phyloP scores from a whole-genome alignment of 2,888 invertebrate genomes.

The Aspidapion aeneum region DNA sequence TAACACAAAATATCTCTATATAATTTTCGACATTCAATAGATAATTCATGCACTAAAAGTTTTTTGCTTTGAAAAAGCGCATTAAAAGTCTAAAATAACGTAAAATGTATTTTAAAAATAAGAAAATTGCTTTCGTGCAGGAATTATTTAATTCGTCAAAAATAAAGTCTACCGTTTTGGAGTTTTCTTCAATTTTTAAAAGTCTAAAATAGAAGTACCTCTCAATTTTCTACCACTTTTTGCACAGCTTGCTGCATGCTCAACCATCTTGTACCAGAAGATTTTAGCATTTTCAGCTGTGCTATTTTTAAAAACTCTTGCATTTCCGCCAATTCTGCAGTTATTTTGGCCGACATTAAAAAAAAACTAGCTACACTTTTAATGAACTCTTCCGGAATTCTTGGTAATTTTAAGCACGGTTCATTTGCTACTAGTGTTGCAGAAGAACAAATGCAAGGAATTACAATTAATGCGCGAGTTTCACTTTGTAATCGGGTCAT shows the following conservation, averaged over 20 bases:
- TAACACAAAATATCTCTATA: background rate
- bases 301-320: background rate
- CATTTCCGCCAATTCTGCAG: background rate
- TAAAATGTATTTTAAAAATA: background rate
- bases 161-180: background rate
- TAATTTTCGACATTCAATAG: background rate
- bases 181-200: background rate
- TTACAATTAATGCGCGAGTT: background rate
- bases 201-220: background rate
- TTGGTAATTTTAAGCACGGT: background rate
- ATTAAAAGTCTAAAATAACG: background rate
- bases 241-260: background rate
- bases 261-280: background rate
- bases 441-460: background rate
- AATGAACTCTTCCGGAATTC: background rate
- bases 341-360: background rate
- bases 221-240: background rate
- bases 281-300: background rate
- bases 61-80: background rate
- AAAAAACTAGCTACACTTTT: background rate
- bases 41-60: background rate
- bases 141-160: background rate
- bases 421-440: background rate
- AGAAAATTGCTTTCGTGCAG: background rate
- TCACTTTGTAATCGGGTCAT: background rate